These are phyloP conservation scores for Cherax destructor DNA, from an alignment of 1,140 invertebrate species.

Conservation along the genomic window DNA sequence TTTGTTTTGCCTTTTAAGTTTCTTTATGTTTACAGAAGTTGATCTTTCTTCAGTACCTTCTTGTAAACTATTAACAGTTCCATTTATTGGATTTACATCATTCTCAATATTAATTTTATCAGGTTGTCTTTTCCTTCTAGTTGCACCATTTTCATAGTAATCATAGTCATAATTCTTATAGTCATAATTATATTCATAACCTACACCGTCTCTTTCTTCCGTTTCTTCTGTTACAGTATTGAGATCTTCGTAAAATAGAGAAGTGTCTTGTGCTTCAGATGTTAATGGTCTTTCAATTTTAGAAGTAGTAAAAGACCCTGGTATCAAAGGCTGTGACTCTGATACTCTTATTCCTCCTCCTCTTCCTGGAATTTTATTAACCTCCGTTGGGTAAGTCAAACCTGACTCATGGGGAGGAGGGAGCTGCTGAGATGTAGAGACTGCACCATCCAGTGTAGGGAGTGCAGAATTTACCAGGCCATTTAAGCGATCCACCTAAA, in stretches of 20 bases:
- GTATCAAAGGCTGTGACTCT: not conserved
- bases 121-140: slow-evolving; percentile 25
- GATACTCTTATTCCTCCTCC: not conserved
- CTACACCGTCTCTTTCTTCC: not conserved
- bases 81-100: not conserved
- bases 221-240: not conserved
- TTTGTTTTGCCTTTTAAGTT: not conserved
- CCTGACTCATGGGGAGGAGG: not conserved
- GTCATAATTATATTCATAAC: slow-evolving; percentile 7
- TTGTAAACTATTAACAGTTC: not conserved
- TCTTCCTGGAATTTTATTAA: not conserved
- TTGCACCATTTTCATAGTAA: slow-evolving; percentile 29
- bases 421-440: not conserved
- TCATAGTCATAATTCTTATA: slow-evolving; percentile 22
- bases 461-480: slow-evolving; percentile 33
- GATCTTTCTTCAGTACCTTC: not conserved
- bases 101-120: not conserved
- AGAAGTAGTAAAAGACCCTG: not conserved
- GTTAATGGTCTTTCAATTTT: not conserved
- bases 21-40: not conserved
- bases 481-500: slow-evolving; percentile 41
- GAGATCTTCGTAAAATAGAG: not conserved
- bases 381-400: slow-evolving; percentile 6
- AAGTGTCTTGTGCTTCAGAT: not conserved
- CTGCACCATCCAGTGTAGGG: not conserved